A percentile compares a stretch with the other conserved stretches of the same genome.
Evolutionary conservation across 2,113 vertebrate genomes (phyloP).

Genomic region (Halcyon malimbica): DNA sequence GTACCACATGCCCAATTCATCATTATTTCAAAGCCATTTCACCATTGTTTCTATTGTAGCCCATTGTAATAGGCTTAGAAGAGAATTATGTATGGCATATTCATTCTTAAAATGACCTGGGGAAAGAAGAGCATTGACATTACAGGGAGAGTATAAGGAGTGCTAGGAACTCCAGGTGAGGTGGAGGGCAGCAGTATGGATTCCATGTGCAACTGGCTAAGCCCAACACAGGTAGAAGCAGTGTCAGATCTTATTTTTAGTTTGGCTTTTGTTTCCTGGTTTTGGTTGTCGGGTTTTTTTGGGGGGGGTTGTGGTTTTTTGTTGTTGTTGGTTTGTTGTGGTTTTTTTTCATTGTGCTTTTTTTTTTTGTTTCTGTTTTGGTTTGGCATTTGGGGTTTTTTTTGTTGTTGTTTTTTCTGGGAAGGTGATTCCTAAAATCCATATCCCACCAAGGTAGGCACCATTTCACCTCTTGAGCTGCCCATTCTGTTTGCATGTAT

Average conservation of each 20-base stretch:
- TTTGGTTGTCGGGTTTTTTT: neutral
- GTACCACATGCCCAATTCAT: conserved; percentile 26
- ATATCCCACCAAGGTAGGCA: neutral
- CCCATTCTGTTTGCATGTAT: neutral
- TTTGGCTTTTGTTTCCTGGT: no score
- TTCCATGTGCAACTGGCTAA: neutral
- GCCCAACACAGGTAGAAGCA: neutral
- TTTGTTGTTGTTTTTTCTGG: neutral
- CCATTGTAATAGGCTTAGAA: conserved; percentile 28
- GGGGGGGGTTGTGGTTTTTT: no score
- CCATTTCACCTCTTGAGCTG: neutral
- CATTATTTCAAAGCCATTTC: conserved; percentile 53
- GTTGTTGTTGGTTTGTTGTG: no score
- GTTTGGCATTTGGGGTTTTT: no score
- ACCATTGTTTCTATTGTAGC: conserved; percentile 31
- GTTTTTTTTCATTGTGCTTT: no score
- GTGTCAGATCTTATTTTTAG: neutral
- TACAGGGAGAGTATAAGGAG: neutral
- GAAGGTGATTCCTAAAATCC: neutral
- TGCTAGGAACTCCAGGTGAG: neutral
- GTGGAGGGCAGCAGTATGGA: neutral
- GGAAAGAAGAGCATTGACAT: neutral
- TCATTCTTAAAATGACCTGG: conserved; percentile 11
- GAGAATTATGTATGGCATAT: neutral
- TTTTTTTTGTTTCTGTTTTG: no score